Percentiles rank a stretch among this genome's conserved stretches.
Conservation (phyloP, 1,140 invertebrate species). For the Megalonaias nervosa region DNA sequence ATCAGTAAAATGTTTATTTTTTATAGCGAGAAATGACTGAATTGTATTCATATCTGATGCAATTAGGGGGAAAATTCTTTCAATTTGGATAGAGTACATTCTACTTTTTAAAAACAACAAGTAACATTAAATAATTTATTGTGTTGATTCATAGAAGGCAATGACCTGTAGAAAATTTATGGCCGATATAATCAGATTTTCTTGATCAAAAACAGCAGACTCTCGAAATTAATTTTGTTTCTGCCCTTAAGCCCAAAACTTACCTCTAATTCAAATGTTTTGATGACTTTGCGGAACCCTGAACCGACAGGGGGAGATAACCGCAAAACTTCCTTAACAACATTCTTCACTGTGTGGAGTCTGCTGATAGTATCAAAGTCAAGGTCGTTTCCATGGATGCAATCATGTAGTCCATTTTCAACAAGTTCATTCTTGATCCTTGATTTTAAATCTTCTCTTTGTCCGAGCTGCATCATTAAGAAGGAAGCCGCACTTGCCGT, state of each 20-base stretch:
- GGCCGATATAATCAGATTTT: too few relatives aligned
- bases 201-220: too few relatives aligned
- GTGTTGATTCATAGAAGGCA: too few relatives aligned
- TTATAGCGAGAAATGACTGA: too few relatives aligned
- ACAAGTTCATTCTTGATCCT: conserved; percentile 35
- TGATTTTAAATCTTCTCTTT: conserved; percentile 36
- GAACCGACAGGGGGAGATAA: conserved; percentile 53
- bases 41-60: too few relatives aligned
- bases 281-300: conserved; percentile 44
- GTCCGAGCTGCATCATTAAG: conserved; percentile 40
- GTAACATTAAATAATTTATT: too few relatives aligned
- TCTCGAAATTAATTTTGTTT: too few relatives aligned
- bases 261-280: conserved; percentile 56
- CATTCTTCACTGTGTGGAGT: conserved; percentile 44
- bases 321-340: conserved; percentile 56
- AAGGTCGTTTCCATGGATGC: conserved; percentile 23
- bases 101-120: too few relatives aligned
- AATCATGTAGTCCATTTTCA: conserved; percentile 14
- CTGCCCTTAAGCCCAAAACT: conserved; percentile 11
- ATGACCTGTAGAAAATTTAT: too few relatives aligned
- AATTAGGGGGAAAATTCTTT: too few relatives aligned
- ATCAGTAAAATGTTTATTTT: too few relatives aligned
- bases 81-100: too few relatives aligned
- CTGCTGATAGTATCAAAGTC: conserved; percentile 38
- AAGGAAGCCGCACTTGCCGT: conserved; percentile 36